Evolutionary conservation across 2,797 vertebrate species (phyloP).

Genomic region (Mus caroli): DNA sequence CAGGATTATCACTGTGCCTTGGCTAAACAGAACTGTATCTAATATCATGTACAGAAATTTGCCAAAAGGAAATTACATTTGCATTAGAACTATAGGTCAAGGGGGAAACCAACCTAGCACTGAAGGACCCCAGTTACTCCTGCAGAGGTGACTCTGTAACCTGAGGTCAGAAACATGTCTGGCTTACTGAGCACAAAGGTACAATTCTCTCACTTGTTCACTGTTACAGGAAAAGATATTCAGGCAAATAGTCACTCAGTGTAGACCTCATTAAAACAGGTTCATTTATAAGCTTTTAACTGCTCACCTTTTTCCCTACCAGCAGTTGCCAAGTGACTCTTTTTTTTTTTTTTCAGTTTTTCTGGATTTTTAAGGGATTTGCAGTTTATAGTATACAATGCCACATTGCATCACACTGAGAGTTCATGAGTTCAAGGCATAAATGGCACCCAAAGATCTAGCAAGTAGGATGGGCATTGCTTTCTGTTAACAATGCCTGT

Average conservation of each 20-base stretch:
- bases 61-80: constrained; percentile 1
- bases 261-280: not conserved
- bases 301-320: constrained; percentile 57
- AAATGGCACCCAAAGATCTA: constrained; percentile 78
- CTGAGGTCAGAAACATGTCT: not conserved
- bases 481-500: constrained; percentile 68
- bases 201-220: not conserved
- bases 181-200: not conserved
- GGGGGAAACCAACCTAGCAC: not conserved
- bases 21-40: not conserved
- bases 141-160: not conserved
- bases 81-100: not conserved
- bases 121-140: not conserved
- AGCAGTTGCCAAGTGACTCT: constrained; percentile 65
- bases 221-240: not conserved
- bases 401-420: constrained; percentile 76
- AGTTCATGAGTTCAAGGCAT: constrained; percentile 80
- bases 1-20: not conserved
- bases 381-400: constrained; percentile 80
- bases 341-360: constrained; percentile 39
- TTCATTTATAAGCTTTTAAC: constrained; percentile 71
- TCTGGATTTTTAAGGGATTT: constrained; percentile 77
- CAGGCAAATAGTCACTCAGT: not conserved
- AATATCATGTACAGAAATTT: not conserved
- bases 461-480: constrained; percentile 62